phyloP scores from a whole-genome alignment of 2,888 invertebrate species.

The Apocheima hispidaria region DNA sequence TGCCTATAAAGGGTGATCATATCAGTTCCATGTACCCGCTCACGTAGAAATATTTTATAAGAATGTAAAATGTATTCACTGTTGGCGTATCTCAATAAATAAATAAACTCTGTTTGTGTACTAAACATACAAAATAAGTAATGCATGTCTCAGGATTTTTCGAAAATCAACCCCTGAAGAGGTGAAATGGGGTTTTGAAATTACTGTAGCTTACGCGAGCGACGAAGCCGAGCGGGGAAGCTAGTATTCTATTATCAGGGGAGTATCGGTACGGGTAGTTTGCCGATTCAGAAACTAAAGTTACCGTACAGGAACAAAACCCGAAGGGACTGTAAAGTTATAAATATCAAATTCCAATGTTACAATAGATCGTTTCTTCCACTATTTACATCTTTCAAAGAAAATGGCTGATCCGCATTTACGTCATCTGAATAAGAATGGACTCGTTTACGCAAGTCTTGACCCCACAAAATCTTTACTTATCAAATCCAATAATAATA shows the following conservation, averaged over 20 bases:
- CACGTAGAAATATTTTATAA: no score
- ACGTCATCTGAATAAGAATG: constrained; percentile 44
- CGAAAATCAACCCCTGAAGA: no score
- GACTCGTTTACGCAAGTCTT: constrained; percentile 22
- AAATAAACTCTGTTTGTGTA: no score
- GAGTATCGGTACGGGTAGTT: constrained; percentile 27
- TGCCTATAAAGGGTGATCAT: no score
- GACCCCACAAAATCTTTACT: constrained; percentile 26
- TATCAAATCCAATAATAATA: constrained; percentile 34
- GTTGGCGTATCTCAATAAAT: no score
- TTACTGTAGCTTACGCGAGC: no score
- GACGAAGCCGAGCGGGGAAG: no score
- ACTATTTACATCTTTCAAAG: constrained; percentile 28
- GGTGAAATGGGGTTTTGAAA: no score
- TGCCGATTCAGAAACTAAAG: constrained; percentile 30
- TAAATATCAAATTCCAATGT: constrained; percentile 36
- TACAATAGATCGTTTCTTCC: constrained; percentile 32
- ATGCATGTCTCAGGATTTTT: no score
- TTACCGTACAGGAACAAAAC: constrained; percentile 31
- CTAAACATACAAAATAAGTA: no score
- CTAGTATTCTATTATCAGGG: constrained; percentile 14
- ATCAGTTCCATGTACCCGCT: no score
- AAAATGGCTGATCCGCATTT: constrained; percentile 36
- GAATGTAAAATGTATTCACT: no score
- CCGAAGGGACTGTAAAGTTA: constrained; percentile 28